A percentile compares a stretch with the other conserved stretches of the same genome.
These are phyloP conservation scores for Pycnomerus fuliginosus DNA, from an alignment of 2,888 invertebrate species.

Conservation along the genomic window DNA sequence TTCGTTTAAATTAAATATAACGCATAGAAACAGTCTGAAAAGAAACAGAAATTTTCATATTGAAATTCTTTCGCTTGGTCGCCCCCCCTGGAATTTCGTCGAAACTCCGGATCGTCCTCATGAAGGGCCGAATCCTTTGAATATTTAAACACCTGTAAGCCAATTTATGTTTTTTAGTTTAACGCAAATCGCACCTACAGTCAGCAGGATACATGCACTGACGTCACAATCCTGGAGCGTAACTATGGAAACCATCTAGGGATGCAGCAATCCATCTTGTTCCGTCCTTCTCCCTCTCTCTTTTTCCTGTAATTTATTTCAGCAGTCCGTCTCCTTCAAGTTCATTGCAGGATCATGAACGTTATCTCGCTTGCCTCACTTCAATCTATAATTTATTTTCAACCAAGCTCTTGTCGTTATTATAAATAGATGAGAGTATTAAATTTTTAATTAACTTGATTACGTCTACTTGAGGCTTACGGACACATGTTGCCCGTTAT, in stretches of 20 bases:
- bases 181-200: conserved; percentile 34
- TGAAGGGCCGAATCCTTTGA: no score
- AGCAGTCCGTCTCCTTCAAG: conserved; percentile 33
- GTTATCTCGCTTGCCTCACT: conserved; percentile 33
- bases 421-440: conserved; percentile 41
- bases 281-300: conserved; percentile 41
- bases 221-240: conserved; percentile 48
- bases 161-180: conserved; percentile 6
- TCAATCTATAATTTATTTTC: conserved; percentile 49
- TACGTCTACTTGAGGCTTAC: conserved; percentile 15
- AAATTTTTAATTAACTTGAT: conserved; percentile 40
- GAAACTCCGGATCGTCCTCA: no score
- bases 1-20: conserved; percentile 32
- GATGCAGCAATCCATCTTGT: conserved; percentile 49
- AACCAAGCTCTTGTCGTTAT: conserved; percentile 34
- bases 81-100: no score
- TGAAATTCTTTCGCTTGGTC: no score
- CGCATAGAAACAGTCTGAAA: no score
- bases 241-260: conserved; percentile 50
- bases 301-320: conserved; percentile 46
- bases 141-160: conserved; percentile 2
- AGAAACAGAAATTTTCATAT: no score
- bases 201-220: conserved; percentile 41
- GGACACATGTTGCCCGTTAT: conserved; percentile 14
- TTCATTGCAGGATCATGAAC: conserved; percentile 17